phyloP scores from a whole-genome alignment of 2,113 vertebrate genomes.

The Podocnemis expansa region DNA sequence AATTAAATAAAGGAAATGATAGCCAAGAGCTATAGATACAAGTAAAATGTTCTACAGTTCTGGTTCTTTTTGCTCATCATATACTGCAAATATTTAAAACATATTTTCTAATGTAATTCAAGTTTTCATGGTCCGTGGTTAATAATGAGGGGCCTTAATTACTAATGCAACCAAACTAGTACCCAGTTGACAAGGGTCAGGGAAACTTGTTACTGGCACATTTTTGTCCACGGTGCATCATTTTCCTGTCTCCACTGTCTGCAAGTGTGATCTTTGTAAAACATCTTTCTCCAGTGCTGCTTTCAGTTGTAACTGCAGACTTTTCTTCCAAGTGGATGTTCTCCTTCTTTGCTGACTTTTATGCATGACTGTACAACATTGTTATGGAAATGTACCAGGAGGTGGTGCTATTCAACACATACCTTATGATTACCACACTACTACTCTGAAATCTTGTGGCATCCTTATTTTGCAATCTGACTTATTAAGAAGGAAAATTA shows the following conservation, averaged over 20 bases:
- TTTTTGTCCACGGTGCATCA: background rate
- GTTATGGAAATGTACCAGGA: background rate
- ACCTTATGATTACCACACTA: background rate
- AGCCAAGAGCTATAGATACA: background rate
- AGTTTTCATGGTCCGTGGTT: background rate
- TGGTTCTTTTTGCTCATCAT: background rate
- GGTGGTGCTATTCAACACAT: background rate
- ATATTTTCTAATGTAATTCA: background rate
- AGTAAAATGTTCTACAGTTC: background rate
- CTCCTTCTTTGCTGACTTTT: background rate
- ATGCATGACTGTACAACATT: background rate
- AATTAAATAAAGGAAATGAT: background rate
- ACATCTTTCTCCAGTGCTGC: background rate
- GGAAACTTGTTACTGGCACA: background rate
- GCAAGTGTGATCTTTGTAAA: background rate
- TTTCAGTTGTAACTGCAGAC: background rate
- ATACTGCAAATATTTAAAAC: background rate
- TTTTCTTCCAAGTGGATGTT: background rate
- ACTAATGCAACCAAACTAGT: background rate
- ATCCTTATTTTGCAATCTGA: background rate
- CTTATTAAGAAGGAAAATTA: background rate
- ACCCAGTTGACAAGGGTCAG: background rate
- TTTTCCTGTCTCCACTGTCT: background rate
- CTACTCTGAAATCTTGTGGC: background rate
- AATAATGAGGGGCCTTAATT: too few species aligned